Evolutionary conservation across 2,888 invertebrate genomes (phyloP), one percentile per base, ranked within the genome.

Genomic region (Ormyrus pomaceus): DNA sequence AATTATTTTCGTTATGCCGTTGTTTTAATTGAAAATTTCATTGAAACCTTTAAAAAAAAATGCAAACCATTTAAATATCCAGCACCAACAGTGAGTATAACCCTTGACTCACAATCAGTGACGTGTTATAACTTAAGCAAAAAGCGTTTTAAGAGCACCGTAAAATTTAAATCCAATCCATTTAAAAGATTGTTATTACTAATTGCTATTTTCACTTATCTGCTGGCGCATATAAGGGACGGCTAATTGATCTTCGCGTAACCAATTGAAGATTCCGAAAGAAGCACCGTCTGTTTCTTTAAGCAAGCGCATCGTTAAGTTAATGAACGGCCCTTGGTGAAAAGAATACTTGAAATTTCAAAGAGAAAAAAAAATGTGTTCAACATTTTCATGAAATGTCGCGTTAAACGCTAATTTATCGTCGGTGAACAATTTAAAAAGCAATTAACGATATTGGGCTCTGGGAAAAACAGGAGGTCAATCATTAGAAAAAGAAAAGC

Each of bases 121-220:
- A 59, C 9, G n/a, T 34, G 50, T 71, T 71, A 51, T 71, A 62
- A 62, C 46, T 64, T 65, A 55, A 55, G 50, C 65, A 59, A 72
- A 34, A 6, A 5, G 11, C 58, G 7, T 69, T 51, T 69, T 62
- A 62, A 76, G 51, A 56, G 45, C 50, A 51, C 58, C 34, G 19
- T 61, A 78, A 78, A 71, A 64, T 46, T 58, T 19, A 19, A 50
- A 19, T 69, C 58, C 46, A 58, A 59, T 66, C 11, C 46, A 70
- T 66, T 77, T 59, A 51, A 78, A 72, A 19, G 45, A 53, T 55
- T 78, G 53, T 69, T 72, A 78, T 78, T 79, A 45, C 64, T 68
- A 74, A 74, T 69, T 64, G 51, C 69, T 55, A 68, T 55, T 72
- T 78, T 78, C 66, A 72, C 13, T 78, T 72, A 78, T 46, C 19